These are phyloP conservation scores for Tragelaphus buxtoni DNA, from an alignment of 2,113 vertebrate genomes.

Conservation along the genomic window DNA sequence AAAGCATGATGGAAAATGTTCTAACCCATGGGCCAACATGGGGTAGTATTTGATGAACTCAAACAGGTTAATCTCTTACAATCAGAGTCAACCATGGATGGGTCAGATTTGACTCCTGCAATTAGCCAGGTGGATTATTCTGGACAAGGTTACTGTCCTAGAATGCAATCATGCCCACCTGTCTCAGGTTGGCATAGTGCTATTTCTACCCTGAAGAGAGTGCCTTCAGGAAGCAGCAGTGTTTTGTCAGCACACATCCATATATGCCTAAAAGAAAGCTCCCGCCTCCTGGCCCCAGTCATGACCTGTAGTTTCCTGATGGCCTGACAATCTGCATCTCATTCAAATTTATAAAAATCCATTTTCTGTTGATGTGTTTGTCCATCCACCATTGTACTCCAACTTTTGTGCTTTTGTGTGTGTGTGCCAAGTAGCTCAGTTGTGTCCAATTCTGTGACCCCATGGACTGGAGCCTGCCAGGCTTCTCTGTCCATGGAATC, in stretches of 20 bases:
- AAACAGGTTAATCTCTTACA: neutral
- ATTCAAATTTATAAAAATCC: neutral
- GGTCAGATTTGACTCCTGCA: fast-evolving
- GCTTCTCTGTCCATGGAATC: neutral
- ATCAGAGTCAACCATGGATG: neutral
- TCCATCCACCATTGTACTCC: neutral
- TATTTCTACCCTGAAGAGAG: fast-evolving
- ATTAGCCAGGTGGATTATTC: neutral
- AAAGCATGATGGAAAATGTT: neutral
- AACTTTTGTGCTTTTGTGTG: neutral
- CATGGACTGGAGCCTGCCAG: neutral
- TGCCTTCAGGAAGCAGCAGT: neutral
- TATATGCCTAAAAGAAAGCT: neutral
- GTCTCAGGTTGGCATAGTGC: neutral
- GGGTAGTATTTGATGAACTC: neutral
- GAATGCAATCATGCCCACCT: neutral
- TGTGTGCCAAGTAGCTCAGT: neutral
- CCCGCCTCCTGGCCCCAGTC: neutral
- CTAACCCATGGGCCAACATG: neutral
- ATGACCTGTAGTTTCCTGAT: neutral
- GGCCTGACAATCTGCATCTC: neutral
- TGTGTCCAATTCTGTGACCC: neutral
- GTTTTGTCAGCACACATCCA: fast-evolving
- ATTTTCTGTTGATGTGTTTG: neutral
- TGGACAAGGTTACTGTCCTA: neutral